A percentile compares a stretch with the other conserved stretches of the same genome.
These are phyloP conservation scores for Taenioides sp. DNA, from an alignment of 2,797 vertebrate species.

Conservation along the genomic window DNA sequence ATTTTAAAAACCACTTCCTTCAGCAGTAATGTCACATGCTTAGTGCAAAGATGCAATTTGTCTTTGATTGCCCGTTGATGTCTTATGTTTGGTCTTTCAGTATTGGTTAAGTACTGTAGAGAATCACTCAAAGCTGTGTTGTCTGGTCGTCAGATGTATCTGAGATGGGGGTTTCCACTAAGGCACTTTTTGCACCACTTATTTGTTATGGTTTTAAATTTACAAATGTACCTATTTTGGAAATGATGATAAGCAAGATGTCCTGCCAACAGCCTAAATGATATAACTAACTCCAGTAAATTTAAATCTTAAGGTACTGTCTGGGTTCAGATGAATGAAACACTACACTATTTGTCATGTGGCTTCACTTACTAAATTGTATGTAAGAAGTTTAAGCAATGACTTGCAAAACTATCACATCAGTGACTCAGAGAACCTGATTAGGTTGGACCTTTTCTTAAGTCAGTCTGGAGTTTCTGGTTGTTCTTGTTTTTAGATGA, in stretches of 20 bases:
- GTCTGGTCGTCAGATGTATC: constrained; percentile 15
- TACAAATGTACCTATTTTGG: no score
- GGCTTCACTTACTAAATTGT: not conserved
- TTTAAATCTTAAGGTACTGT: not conserved
- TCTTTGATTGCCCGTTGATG: constrained; percentile 27
- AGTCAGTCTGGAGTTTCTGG: not conserved
- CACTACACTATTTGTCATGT: not conserved
- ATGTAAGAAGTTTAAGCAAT: not conserved
- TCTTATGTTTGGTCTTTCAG: constrained; percentile 6
- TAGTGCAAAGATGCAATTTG: constrained; percentile 19
- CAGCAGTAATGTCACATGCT: constrained; percentile 13
- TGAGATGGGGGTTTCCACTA: not conserved
- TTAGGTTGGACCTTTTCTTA: not conserved
- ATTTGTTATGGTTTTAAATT: no score
- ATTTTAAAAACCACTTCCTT: constrained; percentile 29
- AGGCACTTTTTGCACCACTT: no score
- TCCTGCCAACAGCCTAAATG: not conserved
- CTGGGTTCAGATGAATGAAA: not conserved
- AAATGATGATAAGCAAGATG: not conserved
- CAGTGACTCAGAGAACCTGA: not conserved
- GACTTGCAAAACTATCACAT: not conserved
- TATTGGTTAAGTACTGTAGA: constrained; percentile 4
- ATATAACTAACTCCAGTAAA: not conserved
- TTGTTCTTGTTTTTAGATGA: not conserved
- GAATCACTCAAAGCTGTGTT: constrained; percentile 15